Base-by-base conservation (phyloP, 2,888 invertebrate species). In the Drosophila atroscutellata region DNA sequence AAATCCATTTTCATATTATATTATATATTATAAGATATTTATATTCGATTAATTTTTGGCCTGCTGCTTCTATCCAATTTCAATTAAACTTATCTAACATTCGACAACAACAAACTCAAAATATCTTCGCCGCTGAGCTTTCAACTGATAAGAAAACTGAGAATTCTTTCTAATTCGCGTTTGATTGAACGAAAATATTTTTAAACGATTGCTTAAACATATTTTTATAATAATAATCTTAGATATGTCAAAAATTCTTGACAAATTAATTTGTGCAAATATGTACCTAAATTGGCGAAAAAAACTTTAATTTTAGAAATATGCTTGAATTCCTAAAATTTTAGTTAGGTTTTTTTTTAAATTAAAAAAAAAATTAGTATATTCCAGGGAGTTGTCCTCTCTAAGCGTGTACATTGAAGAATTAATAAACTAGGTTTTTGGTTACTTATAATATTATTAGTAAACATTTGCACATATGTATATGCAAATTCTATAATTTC, bases 21-120 rank as follows among this genome's bases (percentile, higher is more conserved):
- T n/a, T n/a, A n/a, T n/a, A n/a, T n/a, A n/a, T n/a, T n/a, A n/a
- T n/a, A n/a, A n/a, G n/a, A n/a, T n/a, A n/a, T n/a, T n/a, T n/a
- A n/a, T n/a, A n/a, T 60, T 64, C 45, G 32, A 55, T 64, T 73
- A 67, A 67, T 74, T 50, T 57, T 50, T 63, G 51, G 24, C 8
- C 24, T 45, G 45, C 45, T 36, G 34, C 54, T 64, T 26, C 57
- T 47, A 62, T 45, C 56, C 52, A 45, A 52, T 60, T 60, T 60
- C 49, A 63, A 75, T 68, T 75, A 68, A 54, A 52, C 45, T 63
- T 76, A 77, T 63, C 78, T 45, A 2, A n/a, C 13, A 39, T 7
- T 37, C n/a, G 51, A 24, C 15, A 11, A n/a, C n/a, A 5, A 32
- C 11, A 34, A 24, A 15, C 2, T 51, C 20, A 24, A 24, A 15